Percentiles rank a stretch among this genome's conserved stretches.
Evolutionary conservation across 2,797 vertebrate species (phyloP).

Genomic region (Momotus momota): DNA sequence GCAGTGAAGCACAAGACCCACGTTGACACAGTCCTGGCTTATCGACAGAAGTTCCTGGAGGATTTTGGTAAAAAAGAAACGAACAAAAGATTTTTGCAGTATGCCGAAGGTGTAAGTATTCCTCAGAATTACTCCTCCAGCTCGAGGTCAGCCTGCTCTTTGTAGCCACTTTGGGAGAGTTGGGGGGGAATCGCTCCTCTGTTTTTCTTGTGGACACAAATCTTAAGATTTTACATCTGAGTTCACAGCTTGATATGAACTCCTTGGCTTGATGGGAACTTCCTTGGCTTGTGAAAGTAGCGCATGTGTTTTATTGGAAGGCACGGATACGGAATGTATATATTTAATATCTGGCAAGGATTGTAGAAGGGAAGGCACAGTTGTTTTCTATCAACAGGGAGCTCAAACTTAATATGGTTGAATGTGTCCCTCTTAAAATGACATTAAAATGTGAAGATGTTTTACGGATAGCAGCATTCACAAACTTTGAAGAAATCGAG

Average conservation of each 20-base stretch:
- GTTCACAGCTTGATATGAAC: not conserved
- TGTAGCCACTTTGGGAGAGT: not conserved
- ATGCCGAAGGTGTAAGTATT: slow-evolving; percentile 90
- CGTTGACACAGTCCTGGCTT: slow-evolving; percentile 96
- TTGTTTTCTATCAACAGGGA: not conserved
- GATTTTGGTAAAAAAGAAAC: slow-evolving; percentile 92
- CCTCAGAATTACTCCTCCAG: not conserved
- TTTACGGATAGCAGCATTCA: not conserved
- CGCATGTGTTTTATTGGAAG: not conserved
- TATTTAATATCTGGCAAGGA: not conserved
- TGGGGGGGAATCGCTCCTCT: not conserved
- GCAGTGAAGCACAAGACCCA: slow-evolving; percentile 98
- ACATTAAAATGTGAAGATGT: too few relatives aligned
- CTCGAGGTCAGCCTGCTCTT: not conserved
- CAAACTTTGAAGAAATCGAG: not conserved
- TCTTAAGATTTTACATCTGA: not conserved
- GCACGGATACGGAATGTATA: not conserved
- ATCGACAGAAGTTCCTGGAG: slow-evolving; percentile 90
- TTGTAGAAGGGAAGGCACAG: not conserved
- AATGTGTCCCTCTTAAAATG: not conserved
- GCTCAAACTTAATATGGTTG: not conserved
- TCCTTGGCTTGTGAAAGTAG: too few relatives aligned
- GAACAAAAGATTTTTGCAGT: slow-evolving; percentile 93
- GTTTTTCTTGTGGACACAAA: not conserved
- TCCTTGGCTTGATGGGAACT: too few relatives aligned